Evolutionary conservation across 2,113 vertebrate genomes (phyloP).

Genomic region (Eptesicus fuscus): DNA sequence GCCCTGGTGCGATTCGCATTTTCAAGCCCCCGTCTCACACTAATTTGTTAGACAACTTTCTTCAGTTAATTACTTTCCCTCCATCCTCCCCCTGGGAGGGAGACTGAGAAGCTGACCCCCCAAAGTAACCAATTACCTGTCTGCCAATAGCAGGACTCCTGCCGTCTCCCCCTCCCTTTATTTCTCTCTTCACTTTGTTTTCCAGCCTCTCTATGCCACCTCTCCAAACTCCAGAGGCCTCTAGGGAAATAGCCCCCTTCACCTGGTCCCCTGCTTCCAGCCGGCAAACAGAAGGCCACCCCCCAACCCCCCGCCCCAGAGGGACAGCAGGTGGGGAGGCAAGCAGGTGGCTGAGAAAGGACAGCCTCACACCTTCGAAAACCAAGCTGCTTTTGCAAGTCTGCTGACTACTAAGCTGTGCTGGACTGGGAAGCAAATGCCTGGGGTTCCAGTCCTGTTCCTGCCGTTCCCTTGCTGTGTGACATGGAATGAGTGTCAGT

Average conservation of each 20-base stretch:
- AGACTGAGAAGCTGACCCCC: neutral
- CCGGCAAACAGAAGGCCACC: neutral
- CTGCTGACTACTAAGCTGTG: neutral
- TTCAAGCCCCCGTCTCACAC: constrained; percentile 30
- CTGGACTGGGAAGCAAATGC: neutral
- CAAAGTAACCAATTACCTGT: constrained; percentile 55
- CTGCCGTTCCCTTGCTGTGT: neutral
- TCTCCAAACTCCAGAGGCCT: neutral
- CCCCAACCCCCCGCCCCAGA: neutral
- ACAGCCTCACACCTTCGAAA: neutral
- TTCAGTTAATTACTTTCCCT: constrained; percentile 50
- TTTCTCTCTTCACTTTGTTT: neutral
- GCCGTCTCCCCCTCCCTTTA: neutral
- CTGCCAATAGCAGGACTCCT: neutral
- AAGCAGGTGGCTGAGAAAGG: neutral
- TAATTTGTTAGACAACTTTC: constrained; percentile 59
- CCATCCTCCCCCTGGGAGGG: constrained; percentile 33
- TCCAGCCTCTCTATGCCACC: neutral
- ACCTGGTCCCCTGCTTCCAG: neutral
- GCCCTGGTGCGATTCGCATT: constrained; percentile 7
- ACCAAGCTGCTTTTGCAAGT: neutral
- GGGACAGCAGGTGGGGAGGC: neutral
- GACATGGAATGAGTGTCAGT: neutral
- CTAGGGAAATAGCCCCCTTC: neutral
- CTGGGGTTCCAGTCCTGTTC: neutral